Evolutionary conservation across 2,113 vertebrate species (phyloP), one percentile per base, ranked within the genome.

Genomic region (Microcebus lehilahytsara): DNA sequence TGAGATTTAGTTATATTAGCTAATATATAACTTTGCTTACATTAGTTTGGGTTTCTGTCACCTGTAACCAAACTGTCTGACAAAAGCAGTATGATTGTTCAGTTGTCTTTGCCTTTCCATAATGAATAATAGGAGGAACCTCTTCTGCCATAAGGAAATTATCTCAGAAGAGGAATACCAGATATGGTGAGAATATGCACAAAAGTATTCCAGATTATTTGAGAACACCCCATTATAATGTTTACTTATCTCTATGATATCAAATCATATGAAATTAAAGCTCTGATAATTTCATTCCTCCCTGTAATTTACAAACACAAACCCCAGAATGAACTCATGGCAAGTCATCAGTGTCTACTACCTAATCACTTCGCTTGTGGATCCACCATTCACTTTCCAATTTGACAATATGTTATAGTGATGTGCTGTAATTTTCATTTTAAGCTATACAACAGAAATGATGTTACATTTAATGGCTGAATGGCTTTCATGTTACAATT

Each of bases 361-460:
- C 49, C 80, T 93, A 91, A 94, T 96, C 92, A 95, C 85, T 93
- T 96, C 85, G 92, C 77, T 96, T 96, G 90, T 97, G 66, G 75
- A 53, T 81, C 95, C 30, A 69, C 87, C 87, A 97, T 93, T 97
- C 96, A 94, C 69, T 90, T 87, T 78, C 71, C 66, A 74, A 10
- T 87, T 89, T 97, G 85, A 97, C 96, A 98, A 56, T 96, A 56
- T 78, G 34, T 83, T 90, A 37, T 75, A 88, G 92, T 96, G 77
- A 74, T 91, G 80, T 74, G 56, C 95, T 96, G 11, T 95, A 90
- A 98, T 98, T 97, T 97, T 97, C 93, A 97, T 97, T 97, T 98
- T 96, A 94, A 93, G 93, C 56, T 92, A 96, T 88, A 85, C 94
- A 97, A 93, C 94, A 94, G 91, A 93, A 95, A 97, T 90, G 51